These are phyloP conservation scores for Tangara arthus DNA, from an alignment of 2,797 vertebrate species.

Conservation along the genomic window DNA sequence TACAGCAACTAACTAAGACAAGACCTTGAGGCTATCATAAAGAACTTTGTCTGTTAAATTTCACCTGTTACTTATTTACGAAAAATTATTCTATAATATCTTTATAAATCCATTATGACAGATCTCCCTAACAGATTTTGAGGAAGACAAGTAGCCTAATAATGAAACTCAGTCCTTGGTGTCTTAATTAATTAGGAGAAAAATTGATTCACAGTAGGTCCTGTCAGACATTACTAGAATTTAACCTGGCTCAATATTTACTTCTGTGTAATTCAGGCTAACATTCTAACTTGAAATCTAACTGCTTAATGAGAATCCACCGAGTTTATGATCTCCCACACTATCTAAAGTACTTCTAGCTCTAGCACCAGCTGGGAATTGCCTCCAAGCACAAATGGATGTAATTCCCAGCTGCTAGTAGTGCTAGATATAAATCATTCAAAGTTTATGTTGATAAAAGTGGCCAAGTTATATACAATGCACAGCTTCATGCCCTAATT, in stretches of 20 bases:
- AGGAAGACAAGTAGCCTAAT: neutral
- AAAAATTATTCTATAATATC: neutral
- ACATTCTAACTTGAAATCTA: neutral
- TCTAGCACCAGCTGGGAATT: neutral
- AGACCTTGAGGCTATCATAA: neutral
- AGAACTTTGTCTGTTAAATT: neutral
- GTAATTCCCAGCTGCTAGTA: neutral
- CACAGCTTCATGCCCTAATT: neutral
- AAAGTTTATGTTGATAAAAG: neutral
- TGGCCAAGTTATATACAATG: neutral
- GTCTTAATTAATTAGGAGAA: neutral
- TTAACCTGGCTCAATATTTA: neutral
- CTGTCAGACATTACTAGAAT: neutral
- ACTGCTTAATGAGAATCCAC: neutral
- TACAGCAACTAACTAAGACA: neutral
- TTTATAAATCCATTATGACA: neutral
- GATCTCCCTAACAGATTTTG: neutral
- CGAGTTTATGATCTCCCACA: neutral
- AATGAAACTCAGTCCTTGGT: neutral
- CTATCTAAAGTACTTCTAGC: neutral
- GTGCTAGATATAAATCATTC: neutral
- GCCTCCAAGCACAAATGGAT: neutral
- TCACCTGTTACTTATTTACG: neutral
- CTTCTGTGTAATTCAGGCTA: neutral
- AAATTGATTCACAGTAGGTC: neutral